phyloP scores from a whole-genome alignment of 2,797 vertebrate genomes.

The Rhyacichthys aspro region DNA sequence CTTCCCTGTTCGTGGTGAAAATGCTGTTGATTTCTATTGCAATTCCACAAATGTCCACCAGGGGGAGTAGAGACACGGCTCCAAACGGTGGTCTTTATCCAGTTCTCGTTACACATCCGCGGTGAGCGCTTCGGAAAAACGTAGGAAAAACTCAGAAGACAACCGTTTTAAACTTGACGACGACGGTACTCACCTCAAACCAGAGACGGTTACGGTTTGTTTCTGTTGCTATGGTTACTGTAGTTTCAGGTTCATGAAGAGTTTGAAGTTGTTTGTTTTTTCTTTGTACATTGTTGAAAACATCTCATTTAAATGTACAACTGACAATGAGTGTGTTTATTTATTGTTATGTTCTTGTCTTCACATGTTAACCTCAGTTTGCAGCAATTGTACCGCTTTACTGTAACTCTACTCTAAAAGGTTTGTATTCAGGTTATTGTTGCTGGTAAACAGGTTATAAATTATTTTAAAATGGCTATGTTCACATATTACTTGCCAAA shows the following conservation, averaged over 20 bases:
- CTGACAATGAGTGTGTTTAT: conserved; percentile 37
- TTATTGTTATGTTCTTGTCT: conserved; percentile 41
- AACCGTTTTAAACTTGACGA: conserved; percentile 74
- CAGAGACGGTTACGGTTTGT: background rate
- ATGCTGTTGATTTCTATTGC: background rate
- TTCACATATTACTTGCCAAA: too few species aligned
- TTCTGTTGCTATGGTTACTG: conserved; percentile 11
- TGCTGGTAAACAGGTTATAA: too few species aligned
- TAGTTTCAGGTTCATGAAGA: conserved; percentile 5
- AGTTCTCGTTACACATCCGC: background rate
- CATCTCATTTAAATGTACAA: conserved; percentile 23
- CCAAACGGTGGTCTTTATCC: background rate
- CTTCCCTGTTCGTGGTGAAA: too few species aligned
- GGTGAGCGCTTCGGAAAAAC: background rate
- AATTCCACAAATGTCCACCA: conserved; percentile 1
- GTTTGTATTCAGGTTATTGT: too few species aligned
- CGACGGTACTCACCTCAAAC: conserved; percentile 18
- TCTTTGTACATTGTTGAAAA: conserved; percentile 7
- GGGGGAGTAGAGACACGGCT: conserved; percentile 3
- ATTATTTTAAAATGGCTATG: too few species aligned
- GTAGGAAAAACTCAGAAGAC: conserved; percentile 44
- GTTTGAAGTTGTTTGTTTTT: background rate
- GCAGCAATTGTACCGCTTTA: too few species aligned
- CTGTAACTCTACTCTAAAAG: too few species aligned
- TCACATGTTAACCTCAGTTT: conserved; percentile 23